These are phyloP conservation scores for Tychaedon coryphoeus DNA, from an alignment of 2,113 vertebrate species.

Conservation along the genomic window DNA sequence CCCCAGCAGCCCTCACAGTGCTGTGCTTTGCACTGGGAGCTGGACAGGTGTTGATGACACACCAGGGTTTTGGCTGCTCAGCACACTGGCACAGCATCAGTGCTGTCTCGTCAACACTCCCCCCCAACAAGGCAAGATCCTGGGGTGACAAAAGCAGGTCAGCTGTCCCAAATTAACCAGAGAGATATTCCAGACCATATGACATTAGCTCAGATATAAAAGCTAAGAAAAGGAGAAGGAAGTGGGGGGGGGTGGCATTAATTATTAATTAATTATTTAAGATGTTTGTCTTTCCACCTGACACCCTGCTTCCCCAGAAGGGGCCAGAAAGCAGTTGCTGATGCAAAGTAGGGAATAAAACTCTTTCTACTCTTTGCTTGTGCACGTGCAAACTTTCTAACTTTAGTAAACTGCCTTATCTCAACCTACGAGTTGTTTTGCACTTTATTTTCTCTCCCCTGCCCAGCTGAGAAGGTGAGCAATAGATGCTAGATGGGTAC, in stretches of 20 bases:
- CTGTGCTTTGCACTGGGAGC: neutral
- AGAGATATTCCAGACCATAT: neutral
- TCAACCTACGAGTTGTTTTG: neutral
- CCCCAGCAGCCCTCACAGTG: neutral
- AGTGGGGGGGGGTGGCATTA: neutral
- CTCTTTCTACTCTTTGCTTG: neutral
- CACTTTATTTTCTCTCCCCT: neutral
- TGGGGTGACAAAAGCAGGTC: neutral
- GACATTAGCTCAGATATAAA: neutral
- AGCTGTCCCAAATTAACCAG: neutral
- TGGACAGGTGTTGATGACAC: neutral
- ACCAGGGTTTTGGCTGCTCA: neutral
- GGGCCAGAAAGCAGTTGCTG: neutral
- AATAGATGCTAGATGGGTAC: neutral
- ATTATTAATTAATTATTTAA: too few species aligned
- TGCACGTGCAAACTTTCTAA: neutral
- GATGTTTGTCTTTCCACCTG: neutral
- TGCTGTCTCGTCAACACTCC: rapidly evolving
- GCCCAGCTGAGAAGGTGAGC: neutral
- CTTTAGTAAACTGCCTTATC: neutral
- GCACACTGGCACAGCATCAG: neutral
- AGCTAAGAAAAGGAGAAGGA: neutral
- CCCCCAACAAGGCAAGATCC: neutral
- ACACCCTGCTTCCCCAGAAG: neutral
- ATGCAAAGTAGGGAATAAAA: neutral